Evolutionary conservation across 2,113 vertebrate species (phyloP), one percentile per base, ranked within the genome.

Genomic region (Gadus macrocephalus): DNA sequence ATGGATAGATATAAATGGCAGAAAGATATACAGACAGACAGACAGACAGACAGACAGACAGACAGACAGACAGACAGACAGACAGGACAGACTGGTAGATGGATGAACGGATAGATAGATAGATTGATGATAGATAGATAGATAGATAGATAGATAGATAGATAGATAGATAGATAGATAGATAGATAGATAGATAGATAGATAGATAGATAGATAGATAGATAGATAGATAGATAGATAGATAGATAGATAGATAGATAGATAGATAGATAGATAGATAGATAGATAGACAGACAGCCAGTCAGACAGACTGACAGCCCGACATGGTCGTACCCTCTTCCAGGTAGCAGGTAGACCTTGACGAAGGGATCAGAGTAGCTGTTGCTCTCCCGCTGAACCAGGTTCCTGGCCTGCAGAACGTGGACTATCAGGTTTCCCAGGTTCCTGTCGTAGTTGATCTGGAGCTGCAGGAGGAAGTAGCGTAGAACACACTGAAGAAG

Each of bases 341-440:
- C 97, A 20, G 97, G 97, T 71, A 99, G 93, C 69, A 99, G 95
- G 85, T 99, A 99, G 71, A 99, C 96, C 86, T 98, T 99, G 83
- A 99, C 97, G 77, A 98, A 99, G 9, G 97, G 97, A 71, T 99
- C 97, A 0, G 97, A 98, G 88, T 98, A 99, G 70, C 96, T 93
- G 4, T 98, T 98, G 87, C 96, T 97, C 87, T 98, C 96, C 82
- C 96, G 91, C 27, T 92, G 94, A 73, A 92, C 94, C 63, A 99
- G 92, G 86, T 96, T 97, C 90, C 96, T 95, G 77, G 97, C 97
- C 93, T 99, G 97, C 78, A 99, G 95, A 71, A 99, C 94, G 53
- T 99, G 97, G 77, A 99, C 95, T 81, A 99, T 96, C 65, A 99
- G 89, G 88, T 98, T 98, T 82, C 96, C 97, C 80, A 98, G 92